Base-by-base conservation (phyloP, 2,113 vertebrate species). In the Ptilorrhoa leucosticta region DNA sequence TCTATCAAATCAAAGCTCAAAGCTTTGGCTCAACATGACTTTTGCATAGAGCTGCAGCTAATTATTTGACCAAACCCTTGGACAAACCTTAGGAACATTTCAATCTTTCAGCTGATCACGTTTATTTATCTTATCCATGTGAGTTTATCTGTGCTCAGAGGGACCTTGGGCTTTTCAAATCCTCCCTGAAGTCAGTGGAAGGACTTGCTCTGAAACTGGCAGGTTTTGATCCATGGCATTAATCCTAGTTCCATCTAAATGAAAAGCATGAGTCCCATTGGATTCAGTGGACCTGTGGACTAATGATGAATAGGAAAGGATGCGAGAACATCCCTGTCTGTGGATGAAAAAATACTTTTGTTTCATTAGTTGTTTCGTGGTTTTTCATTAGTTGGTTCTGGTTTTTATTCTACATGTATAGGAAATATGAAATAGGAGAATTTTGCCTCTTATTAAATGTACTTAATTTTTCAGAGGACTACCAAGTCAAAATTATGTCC, bases 1-100 rank as follows among this genome's bases (percentile, higher is more conserved):
- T 76, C 28, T 83, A 77, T 94, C 80, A 95, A 95, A 84, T 91
- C 86, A 93, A 94, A 96, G 87, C 90, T 90, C 73, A 84, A 93
- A 94, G 54, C 71, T 96, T 97, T 94, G 90, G 69, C 80, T 97
- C 88, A 85, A 60, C 44, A 33, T 85, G 87, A 81, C 73, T 95
- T 94, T 95, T 95, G 91, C 66, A 81, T 87, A 91, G 72, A 95
- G 91, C 58, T 91, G 42, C 83, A 94, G 75, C 61, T 89, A 90
- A 93, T 83, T 61, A 81, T 86, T 93, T 94, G 73, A 92, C 53
- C 72, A 88, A 94, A 63, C 39, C 66, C 86, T 92, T 73, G 54
- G 58, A 85, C 35, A 81, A 85, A 80, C 13, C 39, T 37, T 92
- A 56, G 82, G 77, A 84, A 94, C 47, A 26, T 48, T 87, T 87